Evolutionary conservation across 2,888 invertebrate species (phyloP).

Genomic region (Arrhopalites spinosus): DNA sequence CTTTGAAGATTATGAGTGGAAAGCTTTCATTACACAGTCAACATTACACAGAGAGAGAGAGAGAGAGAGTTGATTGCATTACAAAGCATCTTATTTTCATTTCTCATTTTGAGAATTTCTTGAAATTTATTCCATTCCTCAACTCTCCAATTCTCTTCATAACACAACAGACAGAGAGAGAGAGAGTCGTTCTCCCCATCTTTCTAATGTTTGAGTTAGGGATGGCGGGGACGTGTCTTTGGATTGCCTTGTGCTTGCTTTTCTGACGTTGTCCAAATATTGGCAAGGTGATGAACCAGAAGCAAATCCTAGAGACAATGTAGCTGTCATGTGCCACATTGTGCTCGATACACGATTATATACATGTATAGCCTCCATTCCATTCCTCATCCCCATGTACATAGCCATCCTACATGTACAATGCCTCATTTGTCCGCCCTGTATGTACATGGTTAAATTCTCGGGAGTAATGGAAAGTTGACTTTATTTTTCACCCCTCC

Average conservation of each 20-base stretch:
- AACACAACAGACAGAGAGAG: neutral
- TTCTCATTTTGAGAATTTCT: constrained; percentile 24
- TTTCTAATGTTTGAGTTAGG: neutral
- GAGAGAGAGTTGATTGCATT: constrained; percentile 19
- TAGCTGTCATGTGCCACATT: constrained; percentile 20
- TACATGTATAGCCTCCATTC: neutral
- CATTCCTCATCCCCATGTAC: neutral
- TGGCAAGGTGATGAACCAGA: constrained; percentile 36
- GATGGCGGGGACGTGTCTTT: neutral
- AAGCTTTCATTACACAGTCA: constrained; percentile 17
- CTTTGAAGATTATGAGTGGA: constrained; percentile 18
- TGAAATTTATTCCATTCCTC: neutral
- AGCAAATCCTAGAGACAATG: constrained; percentile 28
- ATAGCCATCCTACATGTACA: neutral
- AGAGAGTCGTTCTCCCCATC: neutral
- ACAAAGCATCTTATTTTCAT: constrained; percentile 35
- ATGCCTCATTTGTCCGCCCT: constrained; percentile 13
- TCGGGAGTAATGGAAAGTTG: constrained; percentile 37
- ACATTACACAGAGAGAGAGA: neutral
- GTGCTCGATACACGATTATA: neutral
- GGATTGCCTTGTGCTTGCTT: constrained; percentile 5
- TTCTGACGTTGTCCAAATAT: constrained; percentile 39
- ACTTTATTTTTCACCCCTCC: constrained; percentile 55
- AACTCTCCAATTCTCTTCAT: neutral
- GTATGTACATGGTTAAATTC: constrained; percentile 22